Conservation (phyloP, 2,888 invertebrate species). For the Papilio demoleus region DNA sequence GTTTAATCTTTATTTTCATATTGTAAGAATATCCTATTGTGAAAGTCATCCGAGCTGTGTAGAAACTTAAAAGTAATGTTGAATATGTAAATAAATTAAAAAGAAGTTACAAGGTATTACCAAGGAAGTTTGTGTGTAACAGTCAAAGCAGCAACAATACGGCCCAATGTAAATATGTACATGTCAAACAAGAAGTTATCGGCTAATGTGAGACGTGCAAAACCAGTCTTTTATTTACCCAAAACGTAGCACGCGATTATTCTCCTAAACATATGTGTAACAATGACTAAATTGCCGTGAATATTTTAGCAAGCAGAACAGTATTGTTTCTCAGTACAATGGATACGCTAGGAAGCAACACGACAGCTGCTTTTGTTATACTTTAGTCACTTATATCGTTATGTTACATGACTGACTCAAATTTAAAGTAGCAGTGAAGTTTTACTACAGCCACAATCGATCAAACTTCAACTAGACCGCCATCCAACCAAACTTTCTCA, state of each 20-base stretch:
- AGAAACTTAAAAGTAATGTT: slow-evolving; percentile 2
- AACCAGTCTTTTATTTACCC: slow-evolving; percentile 38
- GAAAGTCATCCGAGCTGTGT: background rate
- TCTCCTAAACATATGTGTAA: background rate
- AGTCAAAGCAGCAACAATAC: slow-evolving; percentile 22
- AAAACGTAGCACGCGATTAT: background rate
- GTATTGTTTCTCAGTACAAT: slow-evolving; percentile 38
- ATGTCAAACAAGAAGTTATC: slow-evolving; percentile 40
- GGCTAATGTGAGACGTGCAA: slow-evolving; percentile 35
- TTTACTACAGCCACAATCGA: too few relatives aligned
- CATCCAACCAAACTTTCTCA: too few relatives aligned
- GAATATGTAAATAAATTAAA: background rate
- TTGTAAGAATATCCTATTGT: background rate
- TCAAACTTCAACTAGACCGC: too few relatives aligned
- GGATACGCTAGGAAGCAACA: slow-evolving; percentile 36
- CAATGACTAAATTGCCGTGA: slow-evolving; percentile 11
- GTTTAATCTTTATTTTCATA: background rate
- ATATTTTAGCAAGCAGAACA: slow-evolving; percentile 16
- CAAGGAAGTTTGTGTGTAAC: slow-evolving; percentile 11
- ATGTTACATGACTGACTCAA: slow-evolving; percentile 1
- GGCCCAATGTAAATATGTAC: slow-evolving; percentile 33
- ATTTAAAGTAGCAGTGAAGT: background rate
- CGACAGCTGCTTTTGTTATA: slow-evolving; percentile 38
- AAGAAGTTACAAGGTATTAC: slow-evolving; percentile 3
- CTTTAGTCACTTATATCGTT: slow-evolving; percentile 23